Base-by-base conservation (phyloP, 2,113 vertebrate genomes). In the Zosterops lateralis region DNA sequence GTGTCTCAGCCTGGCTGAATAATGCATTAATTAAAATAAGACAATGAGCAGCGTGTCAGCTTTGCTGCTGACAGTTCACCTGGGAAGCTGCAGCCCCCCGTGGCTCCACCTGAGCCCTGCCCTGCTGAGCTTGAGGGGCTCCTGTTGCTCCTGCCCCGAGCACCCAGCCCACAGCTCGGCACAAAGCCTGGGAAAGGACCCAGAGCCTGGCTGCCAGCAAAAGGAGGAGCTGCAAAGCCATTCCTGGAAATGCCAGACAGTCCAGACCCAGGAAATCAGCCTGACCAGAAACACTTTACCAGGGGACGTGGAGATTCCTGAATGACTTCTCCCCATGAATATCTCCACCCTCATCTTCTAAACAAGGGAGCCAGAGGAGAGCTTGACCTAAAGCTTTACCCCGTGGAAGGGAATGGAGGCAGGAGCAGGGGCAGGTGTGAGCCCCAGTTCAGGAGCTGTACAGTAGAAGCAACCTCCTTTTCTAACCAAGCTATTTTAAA, bases 321-420 rank as follows among this genome's bases (percentile, higher is more conserved):
- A 56, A 31, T 0, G 8, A 65, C 45, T n/a, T 68, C n/a, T 42
- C 48, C 4, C 29, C 15, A 9, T 1, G 0, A 19, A 4, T 4
- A 26, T 21, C 56, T 64, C 67, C 44, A 29, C 45, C 45, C 26
- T 32, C 29, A 3, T 5, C 61, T 45, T 6, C 62, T 7, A 3
- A 38, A 40, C 28, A 7, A 25, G 53, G 60, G 29, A 83, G 28
- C 28, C 62, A 50, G 38, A 47, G 24, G 22, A 28, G 40, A 53
- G 31, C 36, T 9, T 17, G 77, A 54, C 60, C 80, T 8, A 56
- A 32, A 58, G 42, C 42, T 29, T 45, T 58, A 3, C 3, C 0
- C n/a, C 12, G 42, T 28, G 51, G 73, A 44, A 18, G 51, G 56
- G 40, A 22, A 17, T 0, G 4, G 71, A 24, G 21, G 64, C 54